These are phyloP conservation scores for Syngnathus typhle DNA, from an alignment of 2,113 vertebrate species.

Conservation along the genomic window DNA sequence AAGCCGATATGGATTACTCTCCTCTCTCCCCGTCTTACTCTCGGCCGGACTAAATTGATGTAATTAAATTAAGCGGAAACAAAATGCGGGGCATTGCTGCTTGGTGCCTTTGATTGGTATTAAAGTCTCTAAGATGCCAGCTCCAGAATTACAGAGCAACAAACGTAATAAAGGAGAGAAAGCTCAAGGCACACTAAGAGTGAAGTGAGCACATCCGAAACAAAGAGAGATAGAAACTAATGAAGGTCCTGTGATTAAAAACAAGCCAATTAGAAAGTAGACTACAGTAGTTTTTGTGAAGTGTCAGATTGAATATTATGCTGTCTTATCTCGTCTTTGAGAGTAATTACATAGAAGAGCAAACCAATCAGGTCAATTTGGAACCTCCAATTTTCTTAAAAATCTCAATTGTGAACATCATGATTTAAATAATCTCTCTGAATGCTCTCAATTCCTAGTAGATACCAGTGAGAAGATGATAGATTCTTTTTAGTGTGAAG, in stretches of 20 bases:
- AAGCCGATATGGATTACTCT: slow-evolving; percentile 53
- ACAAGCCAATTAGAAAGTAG: slow-evolving; percentile 6
- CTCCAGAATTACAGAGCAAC: slow-evolving; percentile 33
- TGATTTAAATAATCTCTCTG: not conserved
- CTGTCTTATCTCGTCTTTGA: not conserved
- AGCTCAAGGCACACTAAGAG: slow-evolving; percentile 28
- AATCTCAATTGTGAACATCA: too few species aligned
- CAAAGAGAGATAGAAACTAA: not conserved
- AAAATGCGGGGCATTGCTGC: slow-evolving; percentile 52
- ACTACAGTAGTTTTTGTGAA: not conserved
- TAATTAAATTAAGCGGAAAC: slow-evolving; percentile 66
- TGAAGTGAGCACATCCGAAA: slow-evolving; percentile 15
- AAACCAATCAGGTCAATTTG: not conserved
- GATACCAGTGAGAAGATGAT: not conserved
- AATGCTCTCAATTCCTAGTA: not conserved
- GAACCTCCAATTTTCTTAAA: too few species aligned
- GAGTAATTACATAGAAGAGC: not conserved
- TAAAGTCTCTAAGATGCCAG: slow-evolving; percentile 34
- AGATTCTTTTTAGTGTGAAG: not conserved
- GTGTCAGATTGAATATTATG: not conserved
- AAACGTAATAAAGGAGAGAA: slow-evolving; percentile 36
- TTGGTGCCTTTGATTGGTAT: slow-evolving; percentile 51
- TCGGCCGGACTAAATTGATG: slow-evolving; percentile 57
- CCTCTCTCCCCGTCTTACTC: slow-evolving; percentile 18
- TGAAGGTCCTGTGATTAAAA: not conserved